Conservation (phyloP, 2,888 invertebrate species). For the Phasia obesa region DNA sequence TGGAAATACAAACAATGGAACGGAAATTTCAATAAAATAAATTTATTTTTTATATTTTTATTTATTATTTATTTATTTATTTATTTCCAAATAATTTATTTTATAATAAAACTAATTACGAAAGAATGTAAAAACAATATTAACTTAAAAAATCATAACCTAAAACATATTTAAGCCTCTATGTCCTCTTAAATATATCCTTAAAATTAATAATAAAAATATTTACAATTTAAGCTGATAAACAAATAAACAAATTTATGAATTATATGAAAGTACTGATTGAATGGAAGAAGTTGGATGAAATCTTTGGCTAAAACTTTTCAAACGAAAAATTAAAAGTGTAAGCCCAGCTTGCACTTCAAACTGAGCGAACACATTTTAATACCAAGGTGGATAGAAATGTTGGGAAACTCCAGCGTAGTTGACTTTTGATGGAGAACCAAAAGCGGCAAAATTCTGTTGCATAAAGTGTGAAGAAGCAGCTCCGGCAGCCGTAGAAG, state of each 20-base stretch:
- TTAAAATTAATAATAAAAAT: neutral
- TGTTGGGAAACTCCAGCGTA: conserved; percentile 79
- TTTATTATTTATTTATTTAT: too few relatives aligned
- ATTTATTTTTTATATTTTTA: too few relatives aligned
- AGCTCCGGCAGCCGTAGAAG: conserved; percentile 64
- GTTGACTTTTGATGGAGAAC: conserved; percentile 79
- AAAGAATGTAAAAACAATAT: neutral
- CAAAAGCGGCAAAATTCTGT: conserved; percentile 80
- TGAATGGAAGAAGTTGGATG: neutral
- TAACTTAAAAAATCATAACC: neutral
- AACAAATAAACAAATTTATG: conserved; percentile 23
- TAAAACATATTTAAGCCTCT: conserved; percentile 28
- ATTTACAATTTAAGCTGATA: conserved; percentile 6
- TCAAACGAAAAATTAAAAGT: neutral
- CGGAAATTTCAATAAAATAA: too few relatives aligned
- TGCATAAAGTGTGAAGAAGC: conserved; percentile 80
- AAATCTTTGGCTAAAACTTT: conserved; percentile 57
- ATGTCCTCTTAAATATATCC: neutral
- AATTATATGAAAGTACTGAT: conserved; percentile 23
- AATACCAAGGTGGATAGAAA: conserved; percentile 75
- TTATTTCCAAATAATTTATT: too few relatives aligned
- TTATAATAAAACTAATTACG: neutral
- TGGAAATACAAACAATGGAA: too few relatives aligned
- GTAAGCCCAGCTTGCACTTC: conserved; percentile 49
- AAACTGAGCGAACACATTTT: conserved; percentile 34